These are phyloP conservation scores for Acrocyrtus sp. DNA, from an alignment of 2,888 invertebrate species.

Conservation along the genomic window DNA sequence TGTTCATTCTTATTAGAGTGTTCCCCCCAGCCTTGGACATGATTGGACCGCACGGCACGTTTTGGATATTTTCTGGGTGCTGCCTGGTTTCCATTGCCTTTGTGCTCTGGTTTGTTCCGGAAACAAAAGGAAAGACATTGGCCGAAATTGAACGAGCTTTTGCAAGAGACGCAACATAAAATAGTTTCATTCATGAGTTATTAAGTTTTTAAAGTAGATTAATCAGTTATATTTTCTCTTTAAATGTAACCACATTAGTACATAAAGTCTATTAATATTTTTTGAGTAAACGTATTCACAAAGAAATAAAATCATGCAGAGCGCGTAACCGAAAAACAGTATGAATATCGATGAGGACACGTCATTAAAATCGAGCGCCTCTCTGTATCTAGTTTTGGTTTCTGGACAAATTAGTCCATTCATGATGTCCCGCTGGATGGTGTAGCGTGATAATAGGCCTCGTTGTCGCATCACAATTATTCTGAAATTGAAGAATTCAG, in stretches of 20 bases:
- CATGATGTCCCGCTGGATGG: not conserved
- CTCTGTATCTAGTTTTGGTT: not conserved
- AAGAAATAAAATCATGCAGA: not conserved
- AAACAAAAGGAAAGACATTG: conserved; percentile 77
- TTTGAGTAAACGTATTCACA: not conserved
- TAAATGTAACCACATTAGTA: not conserved
- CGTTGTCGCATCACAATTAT: conserved; percentile 25
- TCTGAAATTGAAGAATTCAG: too few species aligned
- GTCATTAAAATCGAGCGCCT: conserved; percentile 17
- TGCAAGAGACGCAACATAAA: conserved; percentile 26
- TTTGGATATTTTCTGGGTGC: conserved; percentile 70
- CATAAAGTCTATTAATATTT: not conserved
- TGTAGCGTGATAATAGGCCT: conserved; percentile 6
- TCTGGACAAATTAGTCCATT: conserved; percentile 4
- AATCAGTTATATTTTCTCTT: not conserved
- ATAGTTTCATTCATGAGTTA: too few species aligned
- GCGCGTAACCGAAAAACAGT: conserved; percentile 3
- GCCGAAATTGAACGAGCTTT: conserved; percentile 71
- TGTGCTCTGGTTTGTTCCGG: conserved; percentile 71
- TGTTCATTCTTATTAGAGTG: conserved; percentile 72
- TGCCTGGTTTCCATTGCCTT: conserved; percentile 71
- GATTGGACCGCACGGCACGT: conserved; percentile 70
- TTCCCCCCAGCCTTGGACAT: conserved; percentile 71
- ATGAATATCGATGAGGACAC: conserved; percentile 13
- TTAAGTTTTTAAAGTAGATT: not conserved